These are phyloP conservation scores for Drosophila stalkeri DNA, from an alignment of 2,888 invertebrate genomes.

Conservation along the genomic window DNA sequence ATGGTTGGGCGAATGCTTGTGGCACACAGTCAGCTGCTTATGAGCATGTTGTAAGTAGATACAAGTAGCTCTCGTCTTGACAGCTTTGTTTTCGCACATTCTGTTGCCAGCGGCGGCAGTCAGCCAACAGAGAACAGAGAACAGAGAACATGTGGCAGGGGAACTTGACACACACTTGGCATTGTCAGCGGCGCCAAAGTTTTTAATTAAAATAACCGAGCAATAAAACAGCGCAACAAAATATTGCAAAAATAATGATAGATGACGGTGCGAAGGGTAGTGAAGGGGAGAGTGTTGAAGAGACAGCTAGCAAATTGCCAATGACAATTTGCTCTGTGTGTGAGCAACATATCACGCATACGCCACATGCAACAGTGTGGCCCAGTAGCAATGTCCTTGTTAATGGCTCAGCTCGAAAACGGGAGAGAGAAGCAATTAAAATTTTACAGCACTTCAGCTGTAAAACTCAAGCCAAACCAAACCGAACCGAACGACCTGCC, in stretches of 20 bases:
- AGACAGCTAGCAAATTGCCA: slow-evolving; percentile 57
- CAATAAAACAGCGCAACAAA: slow-evolving; percentile 71
- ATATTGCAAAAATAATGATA: slow-evolving; percentile 46
- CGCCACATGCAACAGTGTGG: slow-evolving; percentile 34
- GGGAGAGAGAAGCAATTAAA: slow-evolving; percentile 63
- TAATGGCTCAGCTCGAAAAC: slow-evolving; percentile 44
- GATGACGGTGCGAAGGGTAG: background rate
- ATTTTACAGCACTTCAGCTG: slow-evolving; percentile 60
- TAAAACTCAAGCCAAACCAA: background rate
- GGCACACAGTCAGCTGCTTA: slow-evolving; percentile 42
- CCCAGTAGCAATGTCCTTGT: slow-evolving; percentile 25
- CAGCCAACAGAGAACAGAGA: background rate
- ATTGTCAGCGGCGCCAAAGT: slow-evolving; percentile 70
- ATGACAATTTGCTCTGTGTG: slow-evolving; percentile 43
- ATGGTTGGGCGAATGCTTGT: background rate
- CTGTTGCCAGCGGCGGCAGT: slow-evolving; percentile 9
- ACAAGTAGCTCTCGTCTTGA: slow-evolving; percentile 70
- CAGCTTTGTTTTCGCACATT: slow-evolving; percentile 69
- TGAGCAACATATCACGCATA: slow-evolving; percentile 45
- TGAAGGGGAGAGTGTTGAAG: background rate
- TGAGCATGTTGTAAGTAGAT: slow-evolving; percentile 59
- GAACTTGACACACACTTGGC: slow-evolving; percentile 51
- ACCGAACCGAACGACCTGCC: slow-evolving; percentile 7
- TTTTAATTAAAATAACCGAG: slow-evolving; percentile 80
- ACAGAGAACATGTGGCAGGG: background rate